phyloP scores from a whole-genome alignment of 2,797 vertebrate genomes.

The Odontamblyopus lacepedii region DNA sequence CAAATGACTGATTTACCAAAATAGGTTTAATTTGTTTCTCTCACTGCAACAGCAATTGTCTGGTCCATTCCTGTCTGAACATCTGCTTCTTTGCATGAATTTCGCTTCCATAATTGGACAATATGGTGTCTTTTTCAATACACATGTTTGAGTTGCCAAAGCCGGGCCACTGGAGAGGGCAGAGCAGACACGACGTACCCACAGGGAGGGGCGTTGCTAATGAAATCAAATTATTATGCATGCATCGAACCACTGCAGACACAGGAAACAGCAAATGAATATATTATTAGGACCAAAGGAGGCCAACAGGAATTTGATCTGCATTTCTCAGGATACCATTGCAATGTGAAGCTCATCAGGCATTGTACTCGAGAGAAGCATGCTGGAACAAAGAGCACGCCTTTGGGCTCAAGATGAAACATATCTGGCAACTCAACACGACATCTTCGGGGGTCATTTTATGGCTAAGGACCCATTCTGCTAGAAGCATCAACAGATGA shows the following conservation, averaged over 20 bases:
- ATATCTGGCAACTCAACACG: conserved; percentile 38
- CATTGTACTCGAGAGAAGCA: conserved; percentile 9
- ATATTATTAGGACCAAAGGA: conserved; percentile 41
- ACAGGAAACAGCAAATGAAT: conserved; percentile 34
- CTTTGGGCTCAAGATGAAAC: conserved; percentile 45
- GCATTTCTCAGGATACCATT: conserved; percentile 16
- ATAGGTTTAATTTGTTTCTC: not conserved
- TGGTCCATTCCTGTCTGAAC: not conserved
- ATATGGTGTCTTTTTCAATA: conserved; percentile 18
- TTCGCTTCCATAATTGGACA: conserved; percentile 16
- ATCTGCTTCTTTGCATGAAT: conserved; percentile 5
- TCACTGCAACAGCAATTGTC: not conserved
- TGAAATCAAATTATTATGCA: conserved; percentile 47
- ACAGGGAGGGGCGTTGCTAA: conserved; percentile 14
- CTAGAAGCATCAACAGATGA: conserved; percentile 57
- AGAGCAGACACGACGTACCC: conserved; percentile 12
- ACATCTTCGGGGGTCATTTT: conserved; percentile 8
- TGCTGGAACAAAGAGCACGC: conserved; percentile 37
- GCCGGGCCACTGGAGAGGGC: conserved; percentile 14
- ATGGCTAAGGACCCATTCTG: conserved; percentile 26
- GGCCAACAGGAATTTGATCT: conserved; percentile 35
- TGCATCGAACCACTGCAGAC: conserved; percentile 38
- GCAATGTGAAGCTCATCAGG: conserved; percentile 38
- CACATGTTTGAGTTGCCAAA: conserved; percentile 11
- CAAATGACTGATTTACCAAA: not conserved